Evolutionary conservation across 2,888 invertebrate genomes (phyloP), one percentile per base, ranked within the genome.

Genomic region (Metalampra italica): DNA sequence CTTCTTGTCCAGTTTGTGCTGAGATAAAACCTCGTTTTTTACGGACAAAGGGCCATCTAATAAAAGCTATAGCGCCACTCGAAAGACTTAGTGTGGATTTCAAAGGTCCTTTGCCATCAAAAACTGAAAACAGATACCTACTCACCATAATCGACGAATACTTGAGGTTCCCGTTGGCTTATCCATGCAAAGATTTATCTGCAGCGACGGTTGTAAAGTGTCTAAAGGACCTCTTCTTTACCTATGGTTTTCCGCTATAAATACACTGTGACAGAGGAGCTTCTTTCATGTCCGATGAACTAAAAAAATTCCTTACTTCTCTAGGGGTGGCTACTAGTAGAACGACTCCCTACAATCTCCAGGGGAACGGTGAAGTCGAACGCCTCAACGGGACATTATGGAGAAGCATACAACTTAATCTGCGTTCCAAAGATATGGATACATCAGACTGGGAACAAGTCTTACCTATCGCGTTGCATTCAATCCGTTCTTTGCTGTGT

Each of bases 61-160:
- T 36, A 1, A 36, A 36, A 7, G 36, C 43, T 1, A 9, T 8
- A 8, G 29, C 38, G 36, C 44, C 45, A 3, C 32, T 44, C 14
- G 29, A 43, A 12, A 38, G 39, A 4, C 36, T 57, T 30, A 53
- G 29, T 32, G 50, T 56, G 11, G 60, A 56, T 43, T 60, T 56
- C 41, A 57, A 60, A 42, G 56, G 56, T 1, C 52, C 60, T 9
- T 7, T 60, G 7, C 56, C 56, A 7, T 46, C 52, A 8, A 45
- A 45, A 22, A 46, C 47, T 15, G 41, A 29, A 9, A 56, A 55
- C 29, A 50, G 43, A 36, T 57, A 46, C 30, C 46, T 56, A 14
- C 45, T 55, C 1, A 53, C 53, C 2, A 38, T 57, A 0, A 49
- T 57, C 5, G 55, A 56, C 29, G 52, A 51, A 42, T 56, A 29